Conservation (phyloP, 2,113 vertebrate genomes). For the Microtus pennsylvanicus region DNA sequence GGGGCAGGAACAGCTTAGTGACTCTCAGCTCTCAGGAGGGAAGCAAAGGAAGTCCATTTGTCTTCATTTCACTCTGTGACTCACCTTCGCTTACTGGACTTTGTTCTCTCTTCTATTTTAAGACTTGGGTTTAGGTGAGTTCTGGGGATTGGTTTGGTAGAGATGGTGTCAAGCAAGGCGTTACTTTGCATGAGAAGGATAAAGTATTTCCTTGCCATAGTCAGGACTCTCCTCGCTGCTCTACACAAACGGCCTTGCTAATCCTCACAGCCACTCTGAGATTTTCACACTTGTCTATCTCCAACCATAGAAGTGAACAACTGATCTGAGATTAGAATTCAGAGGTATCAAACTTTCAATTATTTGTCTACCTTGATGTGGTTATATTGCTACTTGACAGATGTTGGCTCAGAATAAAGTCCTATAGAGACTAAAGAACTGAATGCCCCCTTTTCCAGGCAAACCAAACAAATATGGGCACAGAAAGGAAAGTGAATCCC, state of each 20-base stretch:
- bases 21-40: not conserved
- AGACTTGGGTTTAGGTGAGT: not conserved
- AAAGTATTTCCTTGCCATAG: not conserved
- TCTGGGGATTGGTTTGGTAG: not conserved
- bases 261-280: not conserved
- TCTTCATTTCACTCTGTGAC: conserved; percentile 53
- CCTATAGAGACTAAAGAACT: not conserved
- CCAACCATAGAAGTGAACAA: not conserved
- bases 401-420: not conserved
- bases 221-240: not conserved
- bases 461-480: not conserved
- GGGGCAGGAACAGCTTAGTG: not conserved
- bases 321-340: not conserved
- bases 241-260: not conserved
- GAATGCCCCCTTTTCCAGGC: not conserved
- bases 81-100: conserved; percentile 42
- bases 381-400: not conserved
- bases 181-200: no score
- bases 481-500: not conserved
- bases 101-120: conserved; percentile 37
- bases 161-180: not conserved
- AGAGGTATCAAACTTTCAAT: not conserved
- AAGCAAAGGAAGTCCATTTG: conserved; percentile 34
- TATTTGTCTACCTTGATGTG: not conserved
- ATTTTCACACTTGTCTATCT: not conserved